A percentile compares a stretch with the other conserved stretches of the same genome.
These are phyloP conservation scores for Pseudolaguvia tuberculata DNA, from an alignment of 2,113 vertebrate species.

Conservation along the genomic window DNA sequence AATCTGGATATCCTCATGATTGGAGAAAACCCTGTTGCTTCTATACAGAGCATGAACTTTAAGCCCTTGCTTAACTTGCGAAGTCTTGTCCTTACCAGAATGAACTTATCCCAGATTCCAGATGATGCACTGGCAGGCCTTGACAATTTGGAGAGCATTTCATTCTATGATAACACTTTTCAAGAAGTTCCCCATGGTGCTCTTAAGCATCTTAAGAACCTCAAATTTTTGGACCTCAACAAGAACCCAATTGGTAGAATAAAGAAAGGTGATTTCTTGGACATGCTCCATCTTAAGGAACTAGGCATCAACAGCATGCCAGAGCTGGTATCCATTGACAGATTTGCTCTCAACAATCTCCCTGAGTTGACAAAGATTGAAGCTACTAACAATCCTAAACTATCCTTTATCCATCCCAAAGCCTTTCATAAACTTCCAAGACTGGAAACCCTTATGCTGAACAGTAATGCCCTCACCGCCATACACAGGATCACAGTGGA, in stretches of 20 bases:
- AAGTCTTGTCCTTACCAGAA: conserved; percentile 91
- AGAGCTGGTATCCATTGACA: conserved; percentile 91
- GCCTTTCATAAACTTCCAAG: conserved; percentile 91
- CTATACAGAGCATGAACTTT: conserved; percentile 88
- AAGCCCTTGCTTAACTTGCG: conserved; percentile 87
- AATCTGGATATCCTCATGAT: conserved; percentile 97
- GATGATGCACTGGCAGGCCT: conserved; percentile 86
- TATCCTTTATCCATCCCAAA: conserved; percentile 94
- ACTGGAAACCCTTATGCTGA: conserved; percentile 93
- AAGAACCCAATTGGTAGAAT: conserved; percentile 96
- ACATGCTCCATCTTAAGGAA: conserved; percentile 95
- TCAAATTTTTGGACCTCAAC: conserved; percentile 97
- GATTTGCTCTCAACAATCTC: conserved; percentile 91
- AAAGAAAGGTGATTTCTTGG: conserved; percentile 89
- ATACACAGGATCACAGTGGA: conserved; percentile 89
- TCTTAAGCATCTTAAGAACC: conserved; percentile 81
- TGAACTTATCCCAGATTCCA: conserved; percentile 90
- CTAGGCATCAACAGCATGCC: conserved; percentile 98
- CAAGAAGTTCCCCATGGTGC: conserved; percentile 81
- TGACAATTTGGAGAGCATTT: conserved; percentile 93
- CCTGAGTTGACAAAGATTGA: conserved; percentile 98
- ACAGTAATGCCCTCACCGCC: conserved; percentile 90
- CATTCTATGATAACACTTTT: conserved; percentile 95
- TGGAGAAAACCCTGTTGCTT: conserved; percentile 90
- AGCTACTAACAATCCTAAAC: conserved; percentile 94